Evolutionary conservation across 37 sponge, comb jelly and placozoan genomes (phyloP), one percentile per base, ranked within the genome.

Genomic region (Diacarnus erythraeanus): DNA sequence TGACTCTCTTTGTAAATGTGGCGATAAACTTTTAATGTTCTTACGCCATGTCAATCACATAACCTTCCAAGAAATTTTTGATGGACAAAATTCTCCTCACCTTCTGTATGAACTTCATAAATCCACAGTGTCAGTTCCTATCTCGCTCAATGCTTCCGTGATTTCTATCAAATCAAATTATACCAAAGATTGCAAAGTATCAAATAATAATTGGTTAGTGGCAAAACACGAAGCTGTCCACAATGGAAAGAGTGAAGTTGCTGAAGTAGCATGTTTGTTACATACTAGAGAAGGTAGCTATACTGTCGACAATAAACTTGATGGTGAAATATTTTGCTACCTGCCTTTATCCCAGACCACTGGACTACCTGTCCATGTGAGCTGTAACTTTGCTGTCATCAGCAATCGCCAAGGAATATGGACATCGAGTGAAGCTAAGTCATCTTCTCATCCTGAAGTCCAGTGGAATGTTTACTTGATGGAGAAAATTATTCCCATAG

Each of bases 291-390:
- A 1, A 18, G 57, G 42, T 2, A 31, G 38, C 1, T 57, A 33
- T 51, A 60, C 38, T 71, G 41, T 40, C 5, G 22, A 71, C 8
- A 25, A 17, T 38, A 6, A 59, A 2, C 1, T 78, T 17, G 29
- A 70, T 44, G 83, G 88, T 17, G 83, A 77, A 54, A 20, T 64
- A 18, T 86, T 86, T 35, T 90, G 87, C 42, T 87, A 73, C 51
- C 69, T 83, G 8, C 88, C 86, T 42, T 37, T 87, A 3, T 59
- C 79, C 29, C 41, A 54, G 15, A 34, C 61, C 30, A 83, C 92
- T 37, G 92, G 92, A 36, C 78, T 91, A 15, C 92, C 92, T 1
- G 88, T 91, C 5, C 92, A 91, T 66, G 75, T 91, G 20, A 87
- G 78, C 67, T 61, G 78, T 37, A 83, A 81, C 59, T 87, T 91